Base-by-base conservation (phyloP, 37 sponge, comb jelly and placozoan species). In the Aphrocallistes beatrix region DNA sequence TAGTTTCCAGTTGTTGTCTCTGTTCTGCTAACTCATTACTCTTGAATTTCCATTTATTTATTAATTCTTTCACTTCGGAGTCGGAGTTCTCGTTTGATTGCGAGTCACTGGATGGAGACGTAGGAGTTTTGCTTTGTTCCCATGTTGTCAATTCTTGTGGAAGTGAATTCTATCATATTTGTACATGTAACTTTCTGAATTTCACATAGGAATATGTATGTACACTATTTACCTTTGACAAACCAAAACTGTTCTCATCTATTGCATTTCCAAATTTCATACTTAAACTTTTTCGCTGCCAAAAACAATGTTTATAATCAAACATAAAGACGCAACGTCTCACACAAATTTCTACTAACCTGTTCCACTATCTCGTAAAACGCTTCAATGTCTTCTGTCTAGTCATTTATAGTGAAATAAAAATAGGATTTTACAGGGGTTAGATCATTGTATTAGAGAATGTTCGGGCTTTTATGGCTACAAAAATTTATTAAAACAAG, bases 21-120 rank as follows among this genome's bases (percentile, higher is more conserved):
- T 60, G 75, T 60, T 60, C 75, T 32, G 75, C 75, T 3, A 60
- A 30, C n/a, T 32, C 21, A 13, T 32, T 60, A 30, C 75, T 60
- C 21, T 60, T 60, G 75, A 25, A 30, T 60, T 60, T 60, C 75
- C 75, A 60, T 60, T 60, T 30, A 60, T 60, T 60, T 30, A 60
- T 19, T 13, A 60, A 60, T 21, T 60, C 75, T 19, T 19, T 32
- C 34, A 60, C 75, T 60, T 60, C 75, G 25, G 8, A 25, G 75
- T 60, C 75, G 21, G 75, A 60, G 34, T 60, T 60, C 8, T 60
- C 75, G 34, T 13, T 3, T 13, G 75, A 60, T 25, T 60, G 28
- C 10, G 75, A 21, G 10, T 21, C 25, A 32, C 8, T n/a, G n/a
- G n/a, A n/a, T n/a, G n/a, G n/a, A n/a, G n/a, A n/a, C n/a, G n/a